These are phyloP conservation scores for Lasioglossum oenotherae DNA, from an alignment of 2,888 invertebrate genomes.

Conservation along the genomic window DNA sequence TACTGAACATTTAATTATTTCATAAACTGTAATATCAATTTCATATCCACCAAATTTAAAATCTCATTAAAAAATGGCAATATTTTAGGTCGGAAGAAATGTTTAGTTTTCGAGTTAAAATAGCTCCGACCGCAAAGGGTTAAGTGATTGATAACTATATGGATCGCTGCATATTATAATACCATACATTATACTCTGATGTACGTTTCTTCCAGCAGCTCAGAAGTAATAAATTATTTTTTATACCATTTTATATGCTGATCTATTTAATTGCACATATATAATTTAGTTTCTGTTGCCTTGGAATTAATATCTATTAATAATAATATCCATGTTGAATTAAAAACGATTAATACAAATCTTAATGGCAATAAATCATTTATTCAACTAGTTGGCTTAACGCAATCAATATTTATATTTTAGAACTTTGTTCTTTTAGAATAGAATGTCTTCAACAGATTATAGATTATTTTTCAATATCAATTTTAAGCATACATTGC, in stretches of 20 bases:
- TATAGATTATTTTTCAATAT: background rate
- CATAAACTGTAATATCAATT: too few species aligned
- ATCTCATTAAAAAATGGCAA: too few species aligned
- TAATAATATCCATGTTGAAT: background rate
- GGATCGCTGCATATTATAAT: slow-evolving; percentile 64
- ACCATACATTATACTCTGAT: slow-evolving; percentile 65
- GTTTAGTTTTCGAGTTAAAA: too few species aligned
- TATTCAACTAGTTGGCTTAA: background rate
- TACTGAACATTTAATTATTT: too few species aligned
- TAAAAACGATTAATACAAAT: background rate
- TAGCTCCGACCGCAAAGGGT: too few species aligned
- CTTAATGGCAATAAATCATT: background rate
- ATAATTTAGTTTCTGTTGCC: background rate
- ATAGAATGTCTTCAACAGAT: background rate
- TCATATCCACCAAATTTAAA: too few species aligned
- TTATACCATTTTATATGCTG: background rate
- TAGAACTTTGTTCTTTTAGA: background rate
- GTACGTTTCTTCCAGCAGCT: slow-evolving; percentile 24
- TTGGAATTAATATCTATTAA: background rate
- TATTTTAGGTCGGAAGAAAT: too few species aligned
- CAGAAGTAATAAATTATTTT: background rate
- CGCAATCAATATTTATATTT: background rate
- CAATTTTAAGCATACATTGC: background rate
- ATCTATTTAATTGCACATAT: background rate
- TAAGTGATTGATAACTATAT: slow-evolving; percentile 78